A percentile compares a stretch with the other conserved stretches of the same genome.
Conservation (phyloP, 2,888 invertebrate species). For the Epistrophella euchroma region DNA sequence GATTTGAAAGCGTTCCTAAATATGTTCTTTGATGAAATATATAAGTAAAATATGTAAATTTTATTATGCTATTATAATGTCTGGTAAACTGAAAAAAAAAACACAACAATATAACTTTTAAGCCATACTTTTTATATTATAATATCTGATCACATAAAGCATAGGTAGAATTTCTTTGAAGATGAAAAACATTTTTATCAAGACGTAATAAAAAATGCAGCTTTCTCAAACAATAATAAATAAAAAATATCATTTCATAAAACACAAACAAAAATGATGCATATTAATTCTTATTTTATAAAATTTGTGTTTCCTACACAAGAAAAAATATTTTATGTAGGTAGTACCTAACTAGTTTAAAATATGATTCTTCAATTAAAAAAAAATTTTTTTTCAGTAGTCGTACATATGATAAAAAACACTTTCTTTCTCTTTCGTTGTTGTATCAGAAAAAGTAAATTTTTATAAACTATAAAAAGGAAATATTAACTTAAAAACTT, state of each 20-base stretch:
- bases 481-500: background rate
- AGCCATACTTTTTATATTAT: background rate
- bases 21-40: background rate
- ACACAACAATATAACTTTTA: too few species aligned
- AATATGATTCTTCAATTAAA: background rate
- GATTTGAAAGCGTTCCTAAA: conserved; percentile 56
- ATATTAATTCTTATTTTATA: background rate
- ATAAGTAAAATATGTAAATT: background rate
- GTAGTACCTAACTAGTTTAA: too few species aligned
- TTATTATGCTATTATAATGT: background rate
- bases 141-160: conserved; percentile 21
- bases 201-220: background rate
- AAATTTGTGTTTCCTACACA: background rate
- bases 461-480: background rate
- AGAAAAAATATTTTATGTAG: background rate
- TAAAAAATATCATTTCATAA: background rate
- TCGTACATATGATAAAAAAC: background rate
- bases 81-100: background rate
- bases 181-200: background rate
- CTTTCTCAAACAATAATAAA: background rate
- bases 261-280: background rate
- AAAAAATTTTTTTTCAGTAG: background rate
- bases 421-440: background rate
- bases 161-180: background rate
- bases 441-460: background rate